Evolutionary conservation across 2,888 invertebrate species (phyloP).

Genomic region (Drosophila infuscata): DNA sequence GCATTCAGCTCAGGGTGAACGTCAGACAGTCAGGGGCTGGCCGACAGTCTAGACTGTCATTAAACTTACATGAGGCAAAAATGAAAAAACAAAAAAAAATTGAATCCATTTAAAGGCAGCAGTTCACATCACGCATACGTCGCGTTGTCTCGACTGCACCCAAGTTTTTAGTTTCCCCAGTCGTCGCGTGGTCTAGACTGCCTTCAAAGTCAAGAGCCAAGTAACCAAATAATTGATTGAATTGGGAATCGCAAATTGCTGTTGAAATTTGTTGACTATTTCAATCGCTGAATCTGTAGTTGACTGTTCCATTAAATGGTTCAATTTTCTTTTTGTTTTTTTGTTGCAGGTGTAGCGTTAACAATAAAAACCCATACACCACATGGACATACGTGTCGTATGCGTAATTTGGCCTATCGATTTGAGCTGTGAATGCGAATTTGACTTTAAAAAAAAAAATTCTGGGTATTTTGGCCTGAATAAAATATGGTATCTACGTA

Average conservation of each 20-base stretch:
- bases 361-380: conserved; percentile 11
- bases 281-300: conserved; percentile 46
- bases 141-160: conserved; percentile 42
- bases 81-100: neutral
- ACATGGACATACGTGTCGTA: conserved; percentile 57
- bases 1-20: conserved; percentile 50
- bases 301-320: conserved; percentile 45
- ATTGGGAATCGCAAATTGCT: conserved; percentile 59
- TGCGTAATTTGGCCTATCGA: conserved; percentile 62
- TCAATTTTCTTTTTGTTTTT: conserved; percentile 11
- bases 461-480: neutral
- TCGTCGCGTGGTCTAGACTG: conserved; percentile 7
- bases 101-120: conserved; percentile 28
- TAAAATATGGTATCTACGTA: neutral
- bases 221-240: conserved; percentile 52
- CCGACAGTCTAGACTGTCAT: conserved; percentile 44
- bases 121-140: conserved; percentile 50
- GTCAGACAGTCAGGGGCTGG: conserved; percentile 30
- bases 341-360: conserved; percentile 29
- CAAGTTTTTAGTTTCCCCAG: conserved; percentile 1
- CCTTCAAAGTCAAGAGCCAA: conserved; percentile 18
- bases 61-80: conserved; percentile 53
- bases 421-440: conserved; percentile 5
- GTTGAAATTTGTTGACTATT: conserved; percentile 61
- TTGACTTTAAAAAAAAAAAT: conserved; percentile 27